Percentiles rank a stretch among this genome's conserved stretches.
phyloP scores from a whole-genome alignment of 2,797 vertebrate species.

The Acanthornis magna region DNA sequence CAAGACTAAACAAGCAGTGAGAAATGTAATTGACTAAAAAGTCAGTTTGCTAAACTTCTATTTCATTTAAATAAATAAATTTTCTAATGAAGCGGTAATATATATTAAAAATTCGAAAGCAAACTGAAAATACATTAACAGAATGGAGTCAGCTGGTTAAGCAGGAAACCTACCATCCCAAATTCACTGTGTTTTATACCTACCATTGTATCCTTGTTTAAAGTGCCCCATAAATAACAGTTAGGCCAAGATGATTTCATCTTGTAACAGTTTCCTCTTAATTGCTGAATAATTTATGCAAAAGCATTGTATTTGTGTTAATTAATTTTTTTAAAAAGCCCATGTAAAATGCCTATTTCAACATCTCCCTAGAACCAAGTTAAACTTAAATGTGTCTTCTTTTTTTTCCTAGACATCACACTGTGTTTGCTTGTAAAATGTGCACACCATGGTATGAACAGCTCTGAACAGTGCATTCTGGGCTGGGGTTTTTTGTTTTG shows the following conservation, averaged over 20 bases:
- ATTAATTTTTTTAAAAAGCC: constrained; percentile 67
- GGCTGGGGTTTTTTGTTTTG: accelerated
- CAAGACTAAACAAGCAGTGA: neutral
- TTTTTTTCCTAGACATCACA: neutral
- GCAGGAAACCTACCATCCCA: neutral
- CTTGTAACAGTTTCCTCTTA: constrained; percentile 56
- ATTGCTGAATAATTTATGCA: constrained; percentile 76
- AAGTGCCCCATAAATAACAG: constrained; percentile 3
- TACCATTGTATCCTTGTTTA: neutral
- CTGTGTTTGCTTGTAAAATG: neutral
- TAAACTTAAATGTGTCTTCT: neutral
- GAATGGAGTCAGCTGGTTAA: neutral
- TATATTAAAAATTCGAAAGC: neutral
- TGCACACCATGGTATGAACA: neutral
- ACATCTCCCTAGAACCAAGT: neutral
- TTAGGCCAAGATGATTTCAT: constrained; percentile 11
- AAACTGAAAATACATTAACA: neutral
- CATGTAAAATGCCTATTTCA: constrained; percentile 28
- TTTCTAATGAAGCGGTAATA: neutral
- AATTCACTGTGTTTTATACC: neutral
- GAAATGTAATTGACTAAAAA: neutral
- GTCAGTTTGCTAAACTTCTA: neutral
- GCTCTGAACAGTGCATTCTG: neutral
- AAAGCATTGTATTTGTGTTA: constrained; percentile 65
- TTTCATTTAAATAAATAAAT: neutral